phyloP scores from a whole-genome alignment of 2,888 invertebrate species.

The Lepeophtheirus nordmannii region DNA sequence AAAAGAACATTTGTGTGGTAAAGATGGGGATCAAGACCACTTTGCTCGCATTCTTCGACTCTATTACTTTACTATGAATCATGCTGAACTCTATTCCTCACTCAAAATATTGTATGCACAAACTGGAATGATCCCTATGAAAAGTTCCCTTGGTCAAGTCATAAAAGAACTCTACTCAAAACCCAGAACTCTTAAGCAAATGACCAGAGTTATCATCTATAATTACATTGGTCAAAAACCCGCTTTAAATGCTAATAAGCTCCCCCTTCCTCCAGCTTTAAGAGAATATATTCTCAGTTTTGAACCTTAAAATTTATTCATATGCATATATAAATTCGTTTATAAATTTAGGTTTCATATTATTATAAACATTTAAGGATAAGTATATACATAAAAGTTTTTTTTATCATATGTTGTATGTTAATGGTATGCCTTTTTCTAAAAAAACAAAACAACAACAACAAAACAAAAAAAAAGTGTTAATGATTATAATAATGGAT shows the following conservation, averaged over 20 bases:
- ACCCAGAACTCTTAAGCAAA: constrained; percentile 55
- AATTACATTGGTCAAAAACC: constrained; percentile 47
- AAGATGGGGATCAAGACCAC: constrained; percentile 28
- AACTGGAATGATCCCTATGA: constrained; percentile 45
- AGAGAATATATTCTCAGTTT: constrained; percentile 54
- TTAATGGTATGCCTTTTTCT: no score
- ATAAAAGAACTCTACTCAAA: constrained; percentile 48
- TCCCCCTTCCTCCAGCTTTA: constrained; percentile 50
- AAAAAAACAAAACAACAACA: no score
- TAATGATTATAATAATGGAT: no score
- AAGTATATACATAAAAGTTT: no score
- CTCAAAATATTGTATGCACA: constrained; percentile 47
- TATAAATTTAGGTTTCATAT: no score
- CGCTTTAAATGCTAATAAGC: constrained; percentile 47
- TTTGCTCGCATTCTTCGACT: constrained; percentile 27
- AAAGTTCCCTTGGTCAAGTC: constrained; percentile 44
- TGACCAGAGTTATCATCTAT: constrained; percentile 52
- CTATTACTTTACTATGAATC: constrained; percentile 44
- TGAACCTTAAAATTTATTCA: constrained; percentile 34
- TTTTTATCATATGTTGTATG: no score
- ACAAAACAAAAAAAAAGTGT: no score
- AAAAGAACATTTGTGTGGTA: constrained; percentile 39
- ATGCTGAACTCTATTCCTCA: constrained; percentile 50
- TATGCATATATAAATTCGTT: no score
- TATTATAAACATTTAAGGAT: no score